These are phyloP conservation scores for Siderastrea siderea DNA, from an alignment of 92 coral and sea anemone genomes.

Conservation along the genomic window DNA sequence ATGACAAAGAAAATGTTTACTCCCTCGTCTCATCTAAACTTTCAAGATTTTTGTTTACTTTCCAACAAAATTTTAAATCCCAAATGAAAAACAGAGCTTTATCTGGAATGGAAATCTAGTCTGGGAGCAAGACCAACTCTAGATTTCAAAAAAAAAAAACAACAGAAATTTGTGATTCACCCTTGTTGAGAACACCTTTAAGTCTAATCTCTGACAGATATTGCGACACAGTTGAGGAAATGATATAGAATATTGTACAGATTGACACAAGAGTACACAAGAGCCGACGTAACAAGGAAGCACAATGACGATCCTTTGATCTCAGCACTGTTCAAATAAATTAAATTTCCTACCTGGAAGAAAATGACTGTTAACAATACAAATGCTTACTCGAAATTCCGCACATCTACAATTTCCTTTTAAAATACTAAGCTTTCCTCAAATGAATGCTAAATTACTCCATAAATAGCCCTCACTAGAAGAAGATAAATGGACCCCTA, in stretches of 20 bases:
- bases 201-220: background rate
- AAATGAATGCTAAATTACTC: background rate
- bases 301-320: background rate
- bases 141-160: too few relatives aligned
- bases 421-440: background rate
- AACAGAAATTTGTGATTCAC: too few relatives aligned
- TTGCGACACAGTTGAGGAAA: background rate
- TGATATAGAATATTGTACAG: background rate
- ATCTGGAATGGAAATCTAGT: background rate
- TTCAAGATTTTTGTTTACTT: background rate
- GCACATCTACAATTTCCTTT: background rate
- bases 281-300: constrained; percentile 20
- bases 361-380: background rate
- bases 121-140: background rate
- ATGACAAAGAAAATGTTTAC: constrained; percentile 12
- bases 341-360: background rate
- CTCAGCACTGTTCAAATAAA: background rate
- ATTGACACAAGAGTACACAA: background rate
- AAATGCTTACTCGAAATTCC: background rate
- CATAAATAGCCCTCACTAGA: background rate
- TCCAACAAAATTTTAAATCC: background rate
- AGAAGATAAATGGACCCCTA: background rate
- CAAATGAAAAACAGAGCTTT: background rate
- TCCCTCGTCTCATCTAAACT: background rate
- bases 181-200: background rate